Conservation (phyloP, 2,113 vertebrate species). For the Drymodes brunneopygia region DNA sequence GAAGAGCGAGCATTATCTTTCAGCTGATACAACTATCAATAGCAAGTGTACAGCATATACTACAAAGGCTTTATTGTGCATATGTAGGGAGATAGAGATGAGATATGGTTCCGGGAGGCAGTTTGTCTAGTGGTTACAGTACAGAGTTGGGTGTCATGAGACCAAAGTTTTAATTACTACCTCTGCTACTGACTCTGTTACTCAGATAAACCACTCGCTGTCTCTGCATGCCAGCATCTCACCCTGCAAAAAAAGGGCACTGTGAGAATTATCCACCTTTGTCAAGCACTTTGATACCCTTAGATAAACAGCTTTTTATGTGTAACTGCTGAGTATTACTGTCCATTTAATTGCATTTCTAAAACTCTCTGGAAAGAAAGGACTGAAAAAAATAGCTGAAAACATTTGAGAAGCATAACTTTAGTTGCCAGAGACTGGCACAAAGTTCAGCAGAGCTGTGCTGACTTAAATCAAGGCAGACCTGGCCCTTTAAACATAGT, state of each 20-base stretch:
- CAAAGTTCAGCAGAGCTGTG: neutral
- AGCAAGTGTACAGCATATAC: constrained; percentile 55
- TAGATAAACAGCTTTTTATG: constrained; percentile 35
- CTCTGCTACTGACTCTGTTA: constrained; percentile 31
- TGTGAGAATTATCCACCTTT: constrained; percentile 39
- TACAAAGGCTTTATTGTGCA: constrained; percentile 69
- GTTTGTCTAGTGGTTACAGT: constrained; percentile 57
- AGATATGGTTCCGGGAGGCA: constrained; percentile 45
- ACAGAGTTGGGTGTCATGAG: constrained; percentile 63
- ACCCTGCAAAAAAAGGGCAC: constrained; percentile 9
- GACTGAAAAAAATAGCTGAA: neutral
- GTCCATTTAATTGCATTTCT: constrained; percentile 21
- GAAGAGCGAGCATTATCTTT: constrained; percentile 61
- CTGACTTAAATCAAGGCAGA: neutral
- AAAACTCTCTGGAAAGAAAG: neutral
- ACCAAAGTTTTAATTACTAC: constrained; percentile 63
- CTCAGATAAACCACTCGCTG: constrained; percentile 31
- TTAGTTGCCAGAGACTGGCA: neutral
- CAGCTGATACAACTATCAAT: constrained; percentile 68
- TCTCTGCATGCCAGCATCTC: constrained; percentile 40
- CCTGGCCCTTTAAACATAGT: neutral
- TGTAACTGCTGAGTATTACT: neutral
- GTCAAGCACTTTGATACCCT: constrained; percentile 29
- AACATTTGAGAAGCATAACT: neutral
- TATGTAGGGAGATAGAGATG: constrained; percentile 64